Base-by-base conservation (phyloP, 1,140 invertebrate genomes). In the Drosophila ambigua region DNA sequence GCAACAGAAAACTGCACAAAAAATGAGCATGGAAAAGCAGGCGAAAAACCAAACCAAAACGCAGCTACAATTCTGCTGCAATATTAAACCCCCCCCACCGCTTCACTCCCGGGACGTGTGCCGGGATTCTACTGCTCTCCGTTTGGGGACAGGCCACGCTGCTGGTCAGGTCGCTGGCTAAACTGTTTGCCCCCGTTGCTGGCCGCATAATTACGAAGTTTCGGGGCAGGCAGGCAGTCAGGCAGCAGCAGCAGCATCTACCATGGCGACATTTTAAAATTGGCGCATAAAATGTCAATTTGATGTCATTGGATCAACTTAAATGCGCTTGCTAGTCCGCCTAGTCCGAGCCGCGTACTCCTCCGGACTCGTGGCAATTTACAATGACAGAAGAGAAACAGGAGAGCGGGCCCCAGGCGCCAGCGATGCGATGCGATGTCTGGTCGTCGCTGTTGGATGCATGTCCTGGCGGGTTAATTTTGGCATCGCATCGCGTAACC, bases 301-400 rank as follows among this genome's bases (percentile, higher is more conserved):
- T 87, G 83, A 87, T 87, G 82, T 88, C 82, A 87, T 87, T 87
- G 82, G 83, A 87, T 87, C 82, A 87, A 88, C 82, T 87, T 88
- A 87, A 87, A 87, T 88, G 83, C 68, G 73, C 54, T 72, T 50
- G 60, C 58, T 53, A 75, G 64, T 67, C 63, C 50, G 43, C 67
- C 57, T 62, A 71, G 71, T 83, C 28, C 80, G 60, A 61, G 45
- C 65, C 52, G 48, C 35, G 46, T 4, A 39, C 35, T 39, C 35
- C 4, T 4, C 11, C 35, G 35, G 35, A 39, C 35, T 39, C 35
- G 35, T 66, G 67, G 60, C 65, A 74, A 71, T 77, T 77, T 77
- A 69, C 75, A 74, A 74, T 74, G 74, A 39, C 35, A 39, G 35
- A 13, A 11, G 20, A 20, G 20, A 20, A 20, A 11, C 35, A 13